A percentile compares a stretch with the other conserved stretches of the same genome.
Conservation (phyloP, 2,888 invertebrate species). For the Serripes groenlandicus region DNA sequence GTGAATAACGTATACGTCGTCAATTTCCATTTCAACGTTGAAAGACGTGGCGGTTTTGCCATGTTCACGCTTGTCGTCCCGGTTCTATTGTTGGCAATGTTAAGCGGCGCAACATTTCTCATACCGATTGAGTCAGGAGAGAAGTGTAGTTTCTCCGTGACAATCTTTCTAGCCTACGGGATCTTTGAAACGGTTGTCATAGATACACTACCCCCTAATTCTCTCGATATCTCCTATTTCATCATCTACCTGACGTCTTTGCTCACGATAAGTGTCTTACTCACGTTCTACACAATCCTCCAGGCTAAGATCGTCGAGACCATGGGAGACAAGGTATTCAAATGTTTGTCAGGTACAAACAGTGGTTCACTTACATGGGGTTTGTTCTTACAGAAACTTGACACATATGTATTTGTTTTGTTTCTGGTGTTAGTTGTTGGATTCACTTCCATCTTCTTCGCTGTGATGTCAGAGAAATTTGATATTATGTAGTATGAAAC, state of each 20-base stretch:
- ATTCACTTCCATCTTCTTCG: background rate
- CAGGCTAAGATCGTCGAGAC: conserved; percentile 21
- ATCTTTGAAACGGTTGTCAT: conserved; percentile 36
- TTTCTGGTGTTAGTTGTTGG: conserved; percentile 9
- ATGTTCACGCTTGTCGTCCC: conserved; percentile 40
- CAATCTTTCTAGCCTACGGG: conserved; percentile 42
- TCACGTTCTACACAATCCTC: conserved; percentile 30
- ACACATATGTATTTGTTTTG: background rate
- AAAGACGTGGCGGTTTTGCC: conserved; percentile 27
- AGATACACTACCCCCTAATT: conserved; percentile 41
- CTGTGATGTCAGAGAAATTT: conserved; percentile 6
- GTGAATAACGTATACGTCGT: background rate
- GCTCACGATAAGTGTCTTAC: conserved; percentile 27
- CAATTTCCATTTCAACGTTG: conserved; percentile 8
- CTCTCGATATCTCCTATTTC: conserved; percentile 36
- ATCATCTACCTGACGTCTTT: conserved; percentile 32
- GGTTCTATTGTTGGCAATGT: conserved; percentile 24
- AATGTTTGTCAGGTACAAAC: background rate
- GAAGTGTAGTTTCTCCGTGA: conserved; percentile 35
- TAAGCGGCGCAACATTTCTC: conserved; percentile 29
- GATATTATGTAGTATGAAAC: background rate
- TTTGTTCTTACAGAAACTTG: conserved; percentile 1
- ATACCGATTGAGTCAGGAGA: conserved; percentile 44
- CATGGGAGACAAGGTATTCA: background rate
- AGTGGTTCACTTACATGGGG: conserved; percentile 14